Conservation (phyloP, 2,888 invertebrate species). For the Nomada ruficornis region DNA sequence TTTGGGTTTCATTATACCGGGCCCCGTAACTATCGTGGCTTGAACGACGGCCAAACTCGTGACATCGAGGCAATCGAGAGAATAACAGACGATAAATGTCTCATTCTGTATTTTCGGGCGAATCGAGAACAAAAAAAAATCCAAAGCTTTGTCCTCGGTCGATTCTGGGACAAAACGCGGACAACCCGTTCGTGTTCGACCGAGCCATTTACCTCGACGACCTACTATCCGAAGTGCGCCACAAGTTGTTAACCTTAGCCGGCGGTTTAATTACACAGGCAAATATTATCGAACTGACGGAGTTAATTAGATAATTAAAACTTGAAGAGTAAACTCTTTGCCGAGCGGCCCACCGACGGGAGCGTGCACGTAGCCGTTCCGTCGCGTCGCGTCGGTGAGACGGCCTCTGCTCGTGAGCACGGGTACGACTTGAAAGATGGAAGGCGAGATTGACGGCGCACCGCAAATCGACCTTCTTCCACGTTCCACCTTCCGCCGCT, state of each 20-base stretch:
- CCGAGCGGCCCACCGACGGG: constrained; percentile 27
- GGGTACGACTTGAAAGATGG: constrained; percentile 45
- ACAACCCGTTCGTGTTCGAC: constrained; percentile 6
- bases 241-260: constrained; percentile 70
- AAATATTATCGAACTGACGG: constrained; percentile 79
- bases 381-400: constrained; percentile 10
- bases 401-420: neutral
- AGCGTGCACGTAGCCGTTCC: constrained; percentile 9
- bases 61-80: too few species aligned
- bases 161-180: constrained; percentile 18
- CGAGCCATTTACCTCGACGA: constrained; percentile 48
- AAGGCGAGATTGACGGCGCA: constrained; percentile 54
- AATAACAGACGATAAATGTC: too few species aligned
- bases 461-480: constrained; percentile 47
- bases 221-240: constrained; percentile 65
- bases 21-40: neutral
- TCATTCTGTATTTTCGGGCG: neutral
- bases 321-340: constrained; percentile 77
- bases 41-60: constrained; percentile 6
- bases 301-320: constrained; percentile 81
- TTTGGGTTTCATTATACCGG: constrained; percentile 33
- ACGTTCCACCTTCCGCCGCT: constrained; percentile 26
- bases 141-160: neutral
- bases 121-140: neutral
- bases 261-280: constrained; percentile 77